A percentile compares a stretch with the other conserved stretches of the same genome.
Conservation (phyloP, 2,113 vertebrate genomes). For the Clarias batrachus region DNA sequence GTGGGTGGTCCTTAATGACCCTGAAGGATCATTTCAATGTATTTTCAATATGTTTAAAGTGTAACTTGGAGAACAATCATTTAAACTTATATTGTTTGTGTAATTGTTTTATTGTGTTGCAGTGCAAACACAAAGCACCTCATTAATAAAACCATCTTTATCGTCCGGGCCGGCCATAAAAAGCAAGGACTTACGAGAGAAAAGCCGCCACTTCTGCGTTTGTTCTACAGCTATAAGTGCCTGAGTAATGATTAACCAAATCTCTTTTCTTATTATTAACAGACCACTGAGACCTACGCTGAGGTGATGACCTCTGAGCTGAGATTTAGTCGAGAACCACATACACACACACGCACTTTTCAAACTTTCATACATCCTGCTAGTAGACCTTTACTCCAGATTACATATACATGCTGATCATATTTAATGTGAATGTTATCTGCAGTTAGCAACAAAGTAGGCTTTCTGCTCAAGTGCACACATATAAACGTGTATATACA, state of each 20-base stretch:
- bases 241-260: constrained; percentile 11
- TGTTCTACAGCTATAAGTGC: background rate
- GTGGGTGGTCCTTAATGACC: background rate
- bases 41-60: background rate
- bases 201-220: background rate
- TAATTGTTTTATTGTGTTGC: background rate
- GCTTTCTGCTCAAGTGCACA: background rate
- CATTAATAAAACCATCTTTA: background rate
- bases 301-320: constrained; percentile 11
- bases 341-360: background rate
- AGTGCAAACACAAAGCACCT: background rate
- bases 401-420: background rate
- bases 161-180: background rate
- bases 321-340: background rate
- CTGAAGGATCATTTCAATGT: background rate
- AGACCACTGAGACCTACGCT: background rate
- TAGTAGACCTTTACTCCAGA: background rate
- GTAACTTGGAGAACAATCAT: background rate
- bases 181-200: background rate
- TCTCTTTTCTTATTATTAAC: background rate
- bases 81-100: background rate
- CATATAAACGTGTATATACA: background rate
- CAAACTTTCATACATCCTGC: background rate
- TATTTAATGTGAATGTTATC: background rate
- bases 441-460: background rate